phyloP scores from a whole-genome alignment of 2,888 invertebrate genomes.

The Erebia palarica region DNA sequence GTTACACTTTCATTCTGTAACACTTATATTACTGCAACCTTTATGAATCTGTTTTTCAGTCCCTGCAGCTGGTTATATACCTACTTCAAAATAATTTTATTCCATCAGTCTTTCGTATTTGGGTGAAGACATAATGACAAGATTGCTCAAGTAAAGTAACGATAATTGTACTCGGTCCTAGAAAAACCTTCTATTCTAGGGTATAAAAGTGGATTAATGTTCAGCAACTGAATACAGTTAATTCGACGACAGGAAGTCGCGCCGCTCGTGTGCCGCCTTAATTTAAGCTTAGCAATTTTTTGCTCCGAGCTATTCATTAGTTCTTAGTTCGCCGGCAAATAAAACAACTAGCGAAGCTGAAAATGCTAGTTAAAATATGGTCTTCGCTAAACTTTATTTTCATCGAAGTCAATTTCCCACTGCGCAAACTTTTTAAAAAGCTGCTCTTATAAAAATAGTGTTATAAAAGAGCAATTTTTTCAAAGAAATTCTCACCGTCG shows the following conservation, averaged over 20 bases:
- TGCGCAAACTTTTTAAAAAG: constrained; percentile 31
- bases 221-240: neutral
- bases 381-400: constrained; percentile 23
- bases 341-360: constrained; percentile 3
- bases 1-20: too few species aligned
- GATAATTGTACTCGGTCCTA: neutral
- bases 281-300: constrained; percentile 16
- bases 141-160: neutral
- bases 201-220: neutral
- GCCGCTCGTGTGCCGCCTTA: constrained; percentile 3
- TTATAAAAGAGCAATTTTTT: constrained; percentile 34
- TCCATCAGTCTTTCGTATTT: too few species aligned
- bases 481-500: constrained; percentile 25
- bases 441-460: constrained; percentile 33
- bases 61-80: too few species aligned
- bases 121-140: too few species aligned
- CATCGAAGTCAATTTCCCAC: constrained; percentile 29
- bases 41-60: too few species aligned
- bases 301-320: constrained; percentile 13
- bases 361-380: constrained; percentile 17
- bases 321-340: constrained; percentile 5
- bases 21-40: too few species aligned
- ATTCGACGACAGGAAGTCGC: neutral
- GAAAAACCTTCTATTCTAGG: neutral
- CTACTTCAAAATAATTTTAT: too few species aligned